Percentiles rank a stretch among this genome's conserved stretches.
Conservation (phyloP, 2,797 vertebrate species). For the Oreochromis grahami region DNA sequence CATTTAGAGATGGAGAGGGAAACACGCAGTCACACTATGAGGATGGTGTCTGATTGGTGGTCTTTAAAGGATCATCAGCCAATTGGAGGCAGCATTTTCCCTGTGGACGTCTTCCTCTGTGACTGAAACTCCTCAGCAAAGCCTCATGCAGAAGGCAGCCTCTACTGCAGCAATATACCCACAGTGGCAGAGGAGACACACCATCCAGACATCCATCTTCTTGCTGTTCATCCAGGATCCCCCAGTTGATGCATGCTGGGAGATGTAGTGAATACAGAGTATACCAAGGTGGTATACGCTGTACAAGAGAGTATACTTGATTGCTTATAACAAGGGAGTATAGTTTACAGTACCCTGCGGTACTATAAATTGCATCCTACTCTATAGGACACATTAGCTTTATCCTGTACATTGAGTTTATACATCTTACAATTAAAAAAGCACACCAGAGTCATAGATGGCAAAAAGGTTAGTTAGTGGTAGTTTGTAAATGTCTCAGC, state of each 20-base stretch:
- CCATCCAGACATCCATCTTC: slow-evolving; percentile 29
- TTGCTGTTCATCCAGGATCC: slow-evolving; percentile 19
- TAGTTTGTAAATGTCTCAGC: neutral
- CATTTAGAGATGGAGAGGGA: slow-evolving; percentile 44
- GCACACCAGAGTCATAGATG: neutral
- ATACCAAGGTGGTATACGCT: neutral
- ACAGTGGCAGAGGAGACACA: slow-evolving; percentile 43
- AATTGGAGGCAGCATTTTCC: slow-evolving; percentile 45
- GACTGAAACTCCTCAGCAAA: slow-evolving; percentile 40
- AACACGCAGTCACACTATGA: slow-evolving; percentile 50
- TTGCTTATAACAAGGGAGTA: neutral
- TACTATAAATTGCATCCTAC: neutral
- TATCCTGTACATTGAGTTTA: neutral
- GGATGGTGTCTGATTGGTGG: slow-evolving; percentile 51
- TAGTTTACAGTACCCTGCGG: neutral
- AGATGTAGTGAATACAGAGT: slow-evolving; percentile 10
- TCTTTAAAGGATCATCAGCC: slow-evolving; percentile 29
- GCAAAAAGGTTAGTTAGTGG: neutral
- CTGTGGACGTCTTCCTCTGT: slow-evolving; percentile 50
- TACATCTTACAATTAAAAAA: neutral
- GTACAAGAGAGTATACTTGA: neutral
- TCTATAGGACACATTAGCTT: neutral
- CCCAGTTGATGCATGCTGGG: slow-evolving; percentile 37
- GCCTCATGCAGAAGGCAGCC: slow-evolving; percentile 31
- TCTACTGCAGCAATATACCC: slow-evolving; percentile 36